These are phyloP conservation scores for Chaetodon trifascialis DNA, from an alignment of 2,113 vertebrate genomes.

Conservation along the genomic window DNA sequence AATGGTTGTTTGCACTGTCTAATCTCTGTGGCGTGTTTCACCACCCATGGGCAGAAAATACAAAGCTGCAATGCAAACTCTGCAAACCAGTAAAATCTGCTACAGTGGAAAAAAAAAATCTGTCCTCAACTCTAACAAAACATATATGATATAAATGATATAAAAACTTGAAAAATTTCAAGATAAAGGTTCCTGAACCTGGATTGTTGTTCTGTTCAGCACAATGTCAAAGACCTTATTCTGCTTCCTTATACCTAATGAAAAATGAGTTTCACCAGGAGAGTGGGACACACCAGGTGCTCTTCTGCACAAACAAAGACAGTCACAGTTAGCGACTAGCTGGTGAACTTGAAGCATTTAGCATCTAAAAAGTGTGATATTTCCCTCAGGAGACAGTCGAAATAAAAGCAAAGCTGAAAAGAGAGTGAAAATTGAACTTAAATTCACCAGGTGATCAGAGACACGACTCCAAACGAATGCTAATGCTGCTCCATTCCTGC, in stretches of 20 bases:
- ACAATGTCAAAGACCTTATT: background rate
- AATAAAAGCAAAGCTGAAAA: too few relatives aligned
- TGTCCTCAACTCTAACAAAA: background rate
- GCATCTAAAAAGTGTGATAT: too few relatives aligned
- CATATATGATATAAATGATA: background rate
- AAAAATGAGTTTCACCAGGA: too few relatives aligned
- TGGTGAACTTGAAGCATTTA: too few relatives aligned
- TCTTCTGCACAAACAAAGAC: too few relatives aligned
- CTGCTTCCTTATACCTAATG: background rate
- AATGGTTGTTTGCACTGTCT: conserved; percentile 66
- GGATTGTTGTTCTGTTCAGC: background rate
- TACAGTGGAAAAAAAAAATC: background rate
- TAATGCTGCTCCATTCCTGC: too few relatives aligned
- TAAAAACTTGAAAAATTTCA: background rate
- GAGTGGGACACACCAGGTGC: too few relatives aligned
- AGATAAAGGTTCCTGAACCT: background rate
- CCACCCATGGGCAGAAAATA: conserved; percentile 56
- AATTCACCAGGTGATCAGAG: too few relatives aligned
- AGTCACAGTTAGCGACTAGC: too few relatives aligned
- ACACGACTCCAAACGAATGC: too few relatives aligned
- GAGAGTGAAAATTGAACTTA: too few relatives aligned
- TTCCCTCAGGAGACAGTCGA: too few relatives aligned
- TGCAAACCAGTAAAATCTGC: background rate
- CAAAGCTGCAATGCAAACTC: background rate
- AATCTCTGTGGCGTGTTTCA: conserved; percentile 53